These are phyloP conservation scores for Dipodomys merriami DNA, from an alignment of 2,113 vertebrate species.

Conservation along the genomic window DNA sequence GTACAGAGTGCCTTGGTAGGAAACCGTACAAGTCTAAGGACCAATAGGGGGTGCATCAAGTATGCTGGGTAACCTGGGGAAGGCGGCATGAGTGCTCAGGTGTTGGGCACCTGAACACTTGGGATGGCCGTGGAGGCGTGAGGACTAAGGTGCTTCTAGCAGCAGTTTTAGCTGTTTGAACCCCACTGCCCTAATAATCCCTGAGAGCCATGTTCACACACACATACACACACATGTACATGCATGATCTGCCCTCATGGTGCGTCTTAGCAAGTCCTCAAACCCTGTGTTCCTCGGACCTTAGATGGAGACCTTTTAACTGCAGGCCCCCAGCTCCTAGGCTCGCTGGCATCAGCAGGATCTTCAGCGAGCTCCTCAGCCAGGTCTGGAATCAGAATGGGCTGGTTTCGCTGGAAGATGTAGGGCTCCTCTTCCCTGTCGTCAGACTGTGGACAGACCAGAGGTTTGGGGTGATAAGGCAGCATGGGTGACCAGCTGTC, in stretches of 20 bases:
- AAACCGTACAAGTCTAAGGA: neutral
- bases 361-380: conserved; percentile 83
- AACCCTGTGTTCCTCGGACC: neutral
- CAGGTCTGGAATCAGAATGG: conserved; percentile 82
- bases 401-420: conserved; percentile 86
- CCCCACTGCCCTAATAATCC: neutral
- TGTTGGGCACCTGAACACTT: neutral
- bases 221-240: too few species aligned
- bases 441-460: conserved; percentile 84
- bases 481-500: neutral
- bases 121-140: neutral
- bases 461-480: neutral
- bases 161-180: neutral
- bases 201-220: neutral
- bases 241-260: neutral
- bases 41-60: neutral
- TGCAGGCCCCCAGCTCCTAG: neutral
- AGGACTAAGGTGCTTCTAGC: neutral
- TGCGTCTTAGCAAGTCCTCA: neutral
- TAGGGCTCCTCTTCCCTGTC: conserved; percentile 82
- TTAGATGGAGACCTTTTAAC: neutral
- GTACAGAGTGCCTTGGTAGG: neutral
- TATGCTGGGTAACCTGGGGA: neutral
- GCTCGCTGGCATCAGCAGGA: neutral
- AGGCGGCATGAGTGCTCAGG: neutral